Percentiles rank a stretch among this genome's conserved stretches.
These are phyloP conservation scores for Drosophila erecta DNA, from an alignment of 1,140 invertebrate genomes.

Conservation along the genomic window DNA sequence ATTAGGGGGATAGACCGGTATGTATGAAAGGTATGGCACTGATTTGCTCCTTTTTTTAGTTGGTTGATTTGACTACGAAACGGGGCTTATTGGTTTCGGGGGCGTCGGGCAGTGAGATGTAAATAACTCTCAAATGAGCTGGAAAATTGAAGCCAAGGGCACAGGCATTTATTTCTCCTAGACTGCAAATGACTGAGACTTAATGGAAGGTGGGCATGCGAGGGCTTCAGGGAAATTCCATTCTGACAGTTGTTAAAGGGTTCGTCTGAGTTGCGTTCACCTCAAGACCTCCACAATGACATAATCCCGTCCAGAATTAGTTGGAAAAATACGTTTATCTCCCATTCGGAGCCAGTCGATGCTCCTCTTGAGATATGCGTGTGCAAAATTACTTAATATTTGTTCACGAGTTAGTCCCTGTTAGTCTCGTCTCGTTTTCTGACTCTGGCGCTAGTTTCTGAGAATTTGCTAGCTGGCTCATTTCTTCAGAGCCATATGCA, in stretches of 20 bases:
- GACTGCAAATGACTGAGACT: constrained; percentile 34
- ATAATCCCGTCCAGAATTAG: constrained; percentile 45
- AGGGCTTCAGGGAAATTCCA: constrained; percentile 33
- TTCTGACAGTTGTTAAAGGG: constrained; percentile 17
- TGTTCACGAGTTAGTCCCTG: constrained; percentile 38
- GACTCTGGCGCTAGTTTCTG: constrained; percentile 39
- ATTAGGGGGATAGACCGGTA: constrained; percentile 20
- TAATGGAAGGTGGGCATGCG: constrained; percentile 50
- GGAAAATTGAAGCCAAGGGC: constrained; percentile 66
- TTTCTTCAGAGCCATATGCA: constrained; percentile 40
- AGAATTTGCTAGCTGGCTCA: constrained; percentile 35
- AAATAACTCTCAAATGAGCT: constrained; percentile 62
- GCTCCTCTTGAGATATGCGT: constrained; percentile 42
- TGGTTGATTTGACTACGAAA: constrained; percentile 63
- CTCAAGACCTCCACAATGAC: constrained; percentile 21
- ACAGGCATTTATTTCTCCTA: constrained; percentile 34
- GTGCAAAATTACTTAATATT: constrained; percentile 54
- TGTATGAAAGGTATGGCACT: constrained; percentile 29
- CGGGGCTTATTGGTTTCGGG: constrained; percentile 38
- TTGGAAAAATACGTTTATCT: constrained; percentile 23
- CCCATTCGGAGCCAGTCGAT: constrained; percentile 15
- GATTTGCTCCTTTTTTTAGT: constrained; percentile 47
- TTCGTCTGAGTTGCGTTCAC: constrained; percentile 2
- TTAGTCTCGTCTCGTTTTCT: constrained; percentile 33
- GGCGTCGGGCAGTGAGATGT: constrained; percentile 20